Evolutionary conservation across 2,888 invertebrate species (phyloP).

Genomic region (Ellobium chinense): DNA sequence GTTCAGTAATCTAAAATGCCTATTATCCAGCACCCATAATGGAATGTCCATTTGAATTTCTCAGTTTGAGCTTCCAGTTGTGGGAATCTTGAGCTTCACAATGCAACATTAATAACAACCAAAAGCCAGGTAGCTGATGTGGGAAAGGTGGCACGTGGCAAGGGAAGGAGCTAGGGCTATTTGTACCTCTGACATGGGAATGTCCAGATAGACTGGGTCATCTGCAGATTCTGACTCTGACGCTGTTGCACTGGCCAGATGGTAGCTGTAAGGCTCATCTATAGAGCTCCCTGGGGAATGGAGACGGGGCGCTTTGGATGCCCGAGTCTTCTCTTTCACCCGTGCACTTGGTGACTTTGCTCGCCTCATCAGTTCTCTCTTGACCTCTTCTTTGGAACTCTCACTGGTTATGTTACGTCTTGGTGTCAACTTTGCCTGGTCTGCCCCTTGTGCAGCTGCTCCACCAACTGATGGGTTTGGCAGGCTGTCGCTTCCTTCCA

Average conservation of each 20-base stretch:
- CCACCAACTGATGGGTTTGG: slow-evolving; percentile 12
- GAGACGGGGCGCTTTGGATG: slow-evolving; percentile 67
- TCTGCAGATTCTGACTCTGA: slow-evolving; percentile 40
- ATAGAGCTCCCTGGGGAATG: slow-evolving; percentile 60
- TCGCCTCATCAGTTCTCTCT: slow-evolving; percentile 58
- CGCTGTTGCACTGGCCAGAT: slow-evolving; percentile 34
- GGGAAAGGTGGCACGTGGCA: too few relatives aligned
- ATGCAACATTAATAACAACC: too few relatives aligned
- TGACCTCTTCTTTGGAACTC: slow-evolving; percentile 66
- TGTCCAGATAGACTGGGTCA: slow-evolving; percentile 31
- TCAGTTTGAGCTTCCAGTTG: too few relatives aligned
- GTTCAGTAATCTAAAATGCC: too few relatives aligned
- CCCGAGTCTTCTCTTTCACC: slow-evolving; percentile 73
- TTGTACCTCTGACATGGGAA: slow-evolving; percentile 42
- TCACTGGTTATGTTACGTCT: slow-evolving; percentile 56
- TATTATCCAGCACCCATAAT: too few relatives aligned
- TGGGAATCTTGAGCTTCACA: too few relatives aligned
- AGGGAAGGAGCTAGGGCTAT: not conserved
- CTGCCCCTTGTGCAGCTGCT: slow-evolving; percentile 34
- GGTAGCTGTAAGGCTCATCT: slow-evolving; percentile 26
- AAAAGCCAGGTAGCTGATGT: too few relatives aligned
- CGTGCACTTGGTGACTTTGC: slow-evolving; percentile 75
- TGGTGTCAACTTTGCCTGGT: slow-evolving; percentile 16
- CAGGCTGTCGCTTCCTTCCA: slow-evolving; percentile 69
- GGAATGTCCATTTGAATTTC: too few relatives aligned